Evolutionary conservation across 1,140 invertebrate genomes (phyloP).

Genomic region (Halictus rubicundus): DNA sequence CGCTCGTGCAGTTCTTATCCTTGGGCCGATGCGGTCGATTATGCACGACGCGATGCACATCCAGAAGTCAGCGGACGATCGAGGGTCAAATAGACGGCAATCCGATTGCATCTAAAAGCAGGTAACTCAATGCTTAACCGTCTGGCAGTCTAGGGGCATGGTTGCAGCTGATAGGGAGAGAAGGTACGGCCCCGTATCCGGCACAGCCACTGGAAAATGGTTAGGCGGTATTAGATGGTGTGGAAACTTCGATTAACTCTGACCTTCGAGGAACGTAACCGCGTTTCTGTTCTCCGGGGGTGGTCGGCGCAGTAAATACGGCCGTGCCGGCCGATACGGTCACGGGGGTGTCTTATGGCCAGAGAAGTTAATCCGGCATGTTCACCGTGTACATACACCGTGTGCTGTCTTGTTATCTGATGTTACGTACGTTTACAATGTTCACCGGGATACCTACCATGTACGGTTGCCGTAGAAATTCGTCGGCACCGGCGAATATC

Average conservation of each 20-base stretch:
- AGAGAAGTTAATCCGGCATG: constrained; percentile 46
- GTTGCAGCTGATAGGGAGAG: constrained; percentile 37
- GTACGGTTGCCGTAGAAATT: constrained; percentile 2
- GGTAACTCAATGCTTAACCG: constrained; percentile 37
- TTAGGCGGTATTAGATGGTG: constrained; percentile 53
- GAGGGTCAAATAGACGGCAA: constrained; percentile 12
- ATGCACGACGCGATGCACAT: background rate
- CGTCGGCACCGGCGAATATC: background rate
- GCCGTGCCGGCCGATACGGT: constrained; percentile 4
- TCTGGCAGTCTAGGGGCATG: constrained; percentile 1
- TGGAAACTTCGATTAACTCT: constrained; percentile 57
- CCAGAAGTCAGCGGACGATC: constrained; percentile 6
- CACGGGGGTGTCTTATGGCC: constrained; percentile 15
- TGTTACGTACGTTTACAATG: constrained; percentile 35
- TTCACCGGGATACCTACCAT: background rate
- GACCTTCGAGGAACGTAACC: constrained; percentile 44
- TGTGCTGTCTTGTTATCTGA: constrained; percentile 37
- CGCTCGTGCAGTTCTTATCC: too few relatives aligned
- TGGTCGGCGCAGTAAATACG: constrained; percentile 34
- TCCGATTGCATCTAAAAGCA: constrained; percentile 47
- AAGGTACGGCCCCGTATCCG: constrained; percentile 31
- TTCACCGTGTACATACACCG: constrained; percentile 28
- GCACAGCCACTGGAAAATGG: constrained; percentile 43
- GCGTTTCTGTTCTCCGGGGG: background rate
- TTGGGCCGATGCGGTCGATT: background rate